phyloP scores from a whole-genome alignment of 64 coral and sea anemone genomes.

The Pocillopora damicornis region DNA sequence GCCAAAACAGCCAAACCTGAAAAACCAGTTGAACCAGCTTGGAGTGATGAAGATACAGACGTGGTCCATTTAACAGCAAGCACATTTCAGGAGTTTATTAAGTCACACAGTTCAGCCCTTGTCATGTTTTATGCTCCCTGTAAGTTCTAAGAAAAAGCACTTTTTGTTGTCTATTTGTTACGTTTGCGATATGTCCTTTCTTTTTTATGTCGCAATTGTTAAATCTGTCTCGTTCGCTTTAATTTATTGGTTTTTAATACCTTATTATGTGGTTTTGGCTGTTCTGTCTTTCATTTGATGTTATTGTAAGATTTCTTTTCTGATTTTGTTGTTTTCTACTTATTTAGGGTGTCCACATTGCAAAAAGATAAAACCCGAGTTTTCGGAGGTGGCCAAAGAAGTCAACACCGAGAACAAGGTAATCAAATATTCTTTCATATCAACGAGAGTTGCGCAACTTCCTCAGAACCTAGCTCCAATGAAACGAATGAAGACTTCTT shows the following conservation, averaged over 20 bases:
- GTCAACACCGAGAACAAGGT: slow-evolving; percentile 73
- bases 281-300: not conserved
- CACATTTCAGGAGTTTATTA: slow-evolving; percentile 59
- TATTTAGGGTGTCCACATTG: slow-evolving; percentile 82
- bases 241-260: not conserved
- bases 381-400: slow-evolving; percentile 65
- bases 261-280: not conserved
- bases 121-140: slow-evolving; percentile 89
- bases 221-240: not conserved
- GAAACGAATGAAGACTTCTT: no score
- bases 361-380: slow-evolving; percentile 73
- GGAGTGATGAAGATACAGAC: slow-evolving; percentile 59
- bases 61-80: slow-evolving; percentile 62
- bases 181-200: not conserved
- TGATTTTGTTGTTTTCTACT: not conserved
- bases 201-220: not conserved
- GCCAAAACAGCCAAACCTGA: slow-evolving; percentile 42
- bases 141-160: slow-evolving; percentile 31
- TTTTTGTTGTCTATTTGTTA: not conserved
- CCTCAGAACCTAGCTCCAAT: no score
- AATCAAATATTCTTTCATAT: not conserved
- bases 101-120: slow-evolving; percentile 56
- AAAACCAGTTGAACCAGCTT: slow-evolving; percentile 49
- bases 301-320: no score
- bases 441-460: no score